phyloP scores from a whole-genome alignment of 2,113 vertebrate genomes.

The Tenebrosternarchus preto region DNA sequence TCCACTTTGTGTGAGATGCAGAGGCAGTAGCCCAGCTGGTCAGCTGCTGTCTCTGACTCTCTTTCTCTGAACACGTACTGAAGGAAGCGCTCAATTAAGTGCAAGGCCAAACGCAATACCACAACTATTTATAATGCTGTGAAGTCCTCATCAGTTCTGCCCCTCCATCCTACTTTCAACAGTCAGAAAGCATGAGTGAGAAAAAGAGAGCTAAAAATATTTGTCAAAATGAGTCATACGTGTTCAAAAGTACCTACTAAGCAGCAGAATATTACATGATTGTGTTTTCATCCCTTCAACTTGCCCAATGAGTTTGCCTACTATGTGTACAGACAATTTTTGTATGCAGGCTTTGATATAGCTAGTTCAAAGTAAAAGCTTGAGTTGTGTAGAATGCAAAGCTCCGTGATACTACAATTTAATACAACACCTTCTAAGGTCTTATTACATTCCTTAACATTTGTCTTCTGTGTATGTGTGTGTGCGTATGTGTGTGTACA shows the following conservation, averaged over 20 bases:
- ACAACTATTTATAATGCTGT: neutral
- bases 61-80: neutral
- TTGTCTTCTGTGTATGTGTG: constrained; percentile 1
- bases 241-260: too few relatives aligned
- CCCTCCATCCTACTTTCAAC: neutral
- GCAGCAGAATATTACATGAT: too few relatives aligned
- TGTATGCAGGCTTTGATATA: neutral
- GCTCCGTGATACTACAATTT: neutral
- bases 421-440: constrained; percentile 5
- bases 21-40: neutral
- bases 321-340: neutral
- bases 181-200: too few relatives aligned
- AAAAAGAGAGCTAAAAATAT: too few relatives aligned
- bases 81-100: constrained; percentile 17
- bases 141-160: too few relatives aligned
- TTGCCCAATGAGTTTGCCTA: too few relatives aligned
- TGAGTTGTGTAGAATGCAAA: neutral
- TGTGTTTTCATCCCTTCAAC: too few relatives aligned
- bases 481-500: neutral
- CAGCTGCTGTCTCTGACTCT: constrained; percentile 1
- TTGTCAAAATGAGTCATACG: too few relatives aligned
- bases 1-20: constrained; percentile 16
- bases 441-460: constrained; percentile 24
- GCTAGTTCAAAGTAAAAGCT: neutral
- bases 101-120: neutral